These are phyloP conservation scores for Opisthograptis luteolata DNA, from an alignment of 2,888 invertebrate species.

Conservation along the genomic window DNA sequence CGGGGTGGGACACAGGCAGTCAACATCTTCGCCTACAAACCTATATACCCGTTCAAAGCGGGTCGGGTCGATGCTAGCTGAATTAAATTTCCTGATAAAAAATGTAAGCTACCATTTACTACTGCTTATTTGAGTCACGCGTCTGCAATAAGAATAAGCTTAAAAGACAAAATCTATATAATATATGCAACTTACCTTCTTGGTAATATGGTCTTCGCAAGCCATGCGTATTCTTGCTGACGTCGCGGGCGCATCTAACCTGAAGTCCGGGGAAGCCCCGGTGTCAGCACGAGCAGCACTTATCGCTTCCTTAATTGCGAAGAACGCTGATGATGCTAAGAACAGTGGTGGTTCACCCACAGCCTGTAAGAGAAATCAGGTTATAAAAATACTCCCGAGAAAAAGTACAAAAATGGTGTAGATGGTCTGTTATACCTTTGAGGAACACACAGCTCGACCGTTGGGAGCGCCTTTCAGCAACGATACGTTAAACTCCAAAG, in stretches of 20 bases:
- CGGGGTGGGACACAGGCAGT: too few species aligned
- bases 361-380: conserved; percentile 85
- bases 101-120: too few species aligned
- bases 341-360: conserved; percentile 98
- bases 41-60: too few species aligned
- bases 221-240: conserved; percentile 95
- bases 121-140: too few species aligned
- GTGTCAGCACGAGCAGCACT: conserved; percentile 89
- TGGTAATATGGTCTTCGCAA: conserved; percentile 92
- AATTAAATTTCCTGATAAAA: too few species aligned
- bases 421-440: too few species aligned
- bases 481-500: conserved; percentile 95
- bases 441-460: conserved; percentile 96
- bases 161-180: too few species aligned
- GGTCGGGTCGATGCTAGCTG: too few species aligned
- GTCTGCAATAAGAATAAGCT: too few species aligned
- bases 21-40: too few species aligned
- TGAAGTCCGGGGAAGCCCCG: conserved; percentile 85
- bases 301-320: conserved; percentile 95
- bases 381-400: background rate
- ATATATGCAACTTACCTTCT: conserved; percentile 89
- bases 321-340: conserved; percentile 93
- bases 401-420: too few species aligned
- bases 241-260: conserved; percentile 93
- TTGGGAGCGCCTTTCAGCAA: conserved; percentile 95